Conservation (phyloP, 1,140 invertebrate species). For the Atta texana region DNA sequence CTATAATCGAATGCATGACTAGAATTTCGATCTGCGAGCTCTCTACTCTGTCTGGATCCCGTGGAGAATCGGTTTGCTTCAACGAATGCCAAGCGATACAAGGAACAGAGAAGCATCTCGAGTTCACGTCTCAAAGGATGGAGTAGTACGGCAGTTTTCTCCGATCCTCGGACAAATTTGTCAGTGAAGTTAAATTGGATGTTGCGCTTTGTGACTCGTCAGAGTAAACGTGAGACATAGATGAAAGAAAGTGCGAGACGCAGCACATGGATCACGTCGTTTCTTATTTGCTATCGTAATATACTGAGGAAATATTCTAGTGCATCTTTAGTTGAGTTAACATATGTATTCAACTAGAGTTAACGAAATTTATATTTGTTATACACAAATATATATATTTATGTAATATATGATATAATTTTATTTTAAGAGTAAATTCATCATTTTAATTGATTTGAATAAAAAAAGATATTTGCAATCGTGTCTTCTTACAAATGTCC, state of each 20-base stretch:
- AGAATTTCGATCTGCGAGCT: conserved; percentile 56
- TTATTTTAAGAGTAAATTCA: neutral
- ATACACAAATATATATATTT: neutral
- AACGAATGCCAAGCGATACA: conserved; percentile 46
- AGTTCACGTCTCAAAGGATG: conserved; percentile 50
- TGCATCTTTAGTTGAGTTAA: neutral
- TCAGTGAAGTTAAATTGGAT: conserved; percentile 62
- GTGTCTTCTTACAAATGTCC: neutral
- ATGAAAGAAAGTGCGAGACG: conserved; percentile 52
- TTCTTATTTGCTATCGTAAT: conserved; percentile 16
- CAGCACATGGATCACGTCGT: neutral
- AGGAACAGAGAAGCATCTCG: conserved; percentile 37
- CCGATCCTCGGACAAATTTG: conserved; percentile 53
- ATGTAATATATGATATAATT: neutral
- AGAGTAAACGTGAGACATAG: conserved; percentile 22
- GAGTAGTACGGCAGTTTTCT: conserved; percentile 34
- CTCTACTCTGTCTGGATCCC: conserved; percentile 10
- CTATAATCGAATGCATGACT: neutral
- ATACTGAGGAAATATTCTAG: neutral
- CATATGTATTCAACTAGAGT: neutral
- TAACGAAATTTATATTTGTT: neutral
- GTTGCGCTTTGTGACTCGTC: conserved; percentile 41
- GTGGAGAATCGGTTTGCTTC: conserved; percentile 34
- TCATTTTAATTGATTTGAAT: conserved; percentile 13
- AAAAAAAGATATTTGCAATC: neutral